Conservation (phyloP, 2,888 invertebrate genomes). For the Eudasyphora cyanicolor region DNA sequence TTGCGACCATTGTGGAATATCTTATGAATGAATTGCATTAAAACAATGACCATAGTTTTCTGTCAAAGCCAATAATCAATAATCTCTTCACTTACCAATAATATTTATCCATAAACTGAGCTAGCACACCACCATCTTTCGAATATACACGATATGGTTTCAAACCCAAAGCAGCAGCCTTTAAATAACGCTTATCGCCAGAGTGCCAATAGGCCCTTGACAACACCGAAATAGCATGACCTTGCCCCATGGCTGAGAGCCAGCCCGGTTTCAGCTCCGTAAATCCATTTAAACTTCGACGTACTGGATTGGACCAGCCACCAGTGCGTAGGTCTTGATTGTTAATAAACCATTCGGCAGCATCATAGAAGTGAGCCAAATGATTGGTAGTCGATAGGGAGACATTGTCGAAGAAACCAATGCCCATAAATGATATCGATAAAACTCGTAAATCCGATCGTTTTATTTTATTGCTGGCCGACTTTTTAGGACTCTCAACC, state of each 20-base stretch:
- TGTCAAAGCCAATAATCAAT: too few species aligned
- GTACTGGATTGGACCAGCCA: slow-evolving; percentile 96
- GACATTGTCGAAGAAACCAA: slow-evolving; percentile 88
- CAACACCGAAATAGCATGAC: slow-evolving; percentile 97
- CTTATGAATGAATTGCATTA: too few species aligned
- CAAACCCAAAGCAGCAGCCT: slow-evolving; percentile 90
- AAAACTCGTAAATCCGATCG: slow-evolving; percentile 82
- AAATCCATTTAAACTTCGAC: slow-evolving; percentile 87
- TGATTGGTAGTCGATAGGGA: slow-evolving; percentile 92
- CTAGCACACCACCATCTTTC: slow-evolving; percentile 90
- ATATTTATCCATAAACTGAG: slow-evolving; percentile 91
- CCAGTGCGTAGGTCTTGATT: slow-evolving; percentile 92
- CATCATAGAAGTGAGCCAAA: slow-evolving; percentile 93
- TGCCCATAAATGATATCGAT: slow-evolving; percentile 85
- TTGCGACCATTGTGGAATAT: too few species aligned
- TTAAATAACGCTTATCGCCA: slow-evolving; percentile 87
- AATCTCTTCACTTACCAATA: slow-evolving; percentile 89
- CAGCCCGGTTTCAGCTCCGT: slow-evolving; percentile 92
- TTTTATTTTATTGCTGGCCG: slow-evolving; percentile 72
- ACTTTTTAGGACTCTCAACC: slow-evolving; percentile 78
- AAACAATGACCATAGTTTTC: too few species aligned
- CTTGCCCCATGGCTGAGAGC: slow-evolving; percentile 99
- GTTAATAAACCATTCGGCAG: slow-evolving; percentile 94
- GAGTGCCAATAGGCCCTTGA: slow-evolving; percentile 94
- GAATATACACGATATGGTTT: slow-evolving; percentile 88